phyloP scores from a whole-genome alignment of 2,797 vertebrate genomes.

The Clarias laeviceps region DNA sequence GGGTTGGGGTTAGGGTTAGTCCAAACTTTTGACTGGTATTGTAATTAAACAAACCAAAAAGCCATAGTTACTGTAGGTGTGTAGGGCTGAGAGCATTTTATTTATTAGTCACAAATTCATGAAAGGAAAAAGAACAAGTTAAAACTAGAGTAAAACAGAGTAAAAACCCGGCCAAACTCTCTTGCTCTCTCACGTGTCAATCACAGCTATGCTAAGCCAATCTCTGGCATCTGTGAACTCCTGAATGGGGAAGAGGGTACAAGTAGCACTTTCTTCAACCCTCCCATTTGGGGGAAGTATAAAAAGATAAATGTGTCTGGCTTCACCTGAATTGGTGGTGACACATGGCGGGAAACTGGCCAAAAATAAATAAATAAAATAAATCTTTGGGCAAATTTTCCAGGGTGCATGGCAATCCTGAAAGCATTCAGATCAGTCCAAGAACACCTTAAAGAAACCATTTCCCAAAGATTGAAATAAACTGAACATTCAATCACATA shows the following conservation, averaged over 20 bases:
- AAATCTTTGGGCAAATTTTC: too few relatives aligned
- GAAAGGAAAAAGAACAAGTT: neutral
- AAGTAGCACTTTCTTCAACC: neutral
- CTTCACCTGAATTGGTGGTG: too few relatives aligned
- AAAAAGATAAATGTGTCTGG: neutral
- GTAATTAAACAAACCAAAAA: too few relatives aligned
- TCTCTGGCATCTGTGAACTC: neutral
- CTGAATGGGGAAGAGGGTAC: neutral
- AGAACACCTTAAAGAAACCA: neutral
- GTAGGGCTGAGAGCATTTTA: neutral
- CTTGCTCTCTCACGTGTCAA: neutral
- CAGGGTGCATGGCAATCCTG: too few relatives aligned
- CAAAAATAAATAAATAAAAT: neutral
- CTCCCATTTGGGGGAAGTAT: neutral
- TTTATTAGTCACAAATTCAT: neutral
- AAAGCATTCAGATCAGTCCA: neutral
- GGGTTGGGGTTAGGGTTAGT: too few relatives aligned
- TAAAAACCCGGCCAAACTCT: neutral
- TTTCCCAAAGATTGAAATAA: neutral
- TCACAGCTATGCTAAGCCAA: neutral
- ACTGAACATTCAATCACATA: neutral
- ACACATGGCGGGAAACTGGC: too few relatives aligned
- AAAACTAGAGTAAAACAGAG: neutral
- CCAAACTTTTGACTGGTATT: too few relatives aligned
- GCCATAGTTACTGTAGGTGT: neutral